Evolutionary conservation across 2,113 vertebrate genomes (phyloP).

Genomic region (Nannobrachium achirus): DNA sequence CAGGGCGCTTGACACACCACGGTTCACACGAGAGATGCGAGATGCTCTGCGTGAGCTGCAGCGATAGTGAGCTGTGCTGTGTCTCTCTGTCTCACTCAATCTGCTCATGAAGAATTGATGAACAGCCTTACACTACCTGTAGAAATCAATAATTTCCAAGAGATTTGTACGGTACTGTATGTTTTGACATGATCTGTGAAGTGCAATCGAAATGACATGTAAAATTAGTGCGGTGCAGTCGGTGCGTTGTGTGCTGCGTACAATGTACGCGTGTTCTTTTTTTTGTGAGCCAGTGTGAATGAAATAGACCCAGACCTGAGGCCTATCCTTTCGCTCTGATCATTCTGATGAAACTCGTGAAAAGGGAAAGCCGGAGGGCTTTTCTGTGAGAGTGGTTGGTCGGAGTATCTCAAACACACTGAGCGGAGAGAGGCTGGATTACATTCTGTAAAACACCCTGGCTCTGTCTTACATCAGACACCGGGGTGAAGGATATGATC

Average conservation of each 20-base stretch:
- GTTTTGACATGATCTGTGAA: constrained; percentile 61
- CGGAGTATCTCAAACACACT: constrained; percentile 61
- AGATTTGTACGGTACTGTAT: constrained; percentile 51
- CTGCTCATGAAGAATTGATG: constrained; percentile 69
- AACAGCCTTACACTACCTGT: constrained; percentile 56
- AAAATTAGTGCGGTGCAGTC: constrained; percentile 46
- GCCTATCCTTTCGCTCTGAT: constrained; percentile 73
- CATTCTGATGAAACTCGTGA: constrained; percentile 73
- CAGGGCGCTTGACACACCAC: constrained; percentile 26
- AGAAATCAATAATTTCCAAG: constrained; percentile 68
- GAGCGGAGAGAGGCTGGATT: constrained; percentile 50
- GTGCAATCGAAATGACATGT: constrained; percentile 61
- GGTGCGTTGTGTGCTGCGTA: constrained; percentile 27
- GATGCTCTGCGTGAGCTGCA: not conserved
- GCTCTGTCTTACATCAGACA: constrained; percentile 71
- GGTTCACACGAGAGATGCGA: constrained; percentile 31
- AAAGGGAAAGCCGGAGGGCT: constrained; percentile 74
- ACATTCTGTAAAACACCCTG: constrained; percentile 53
- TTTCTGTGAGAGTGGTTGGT: constrained; percentile 68
- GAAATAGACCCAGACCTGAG: constrained; percentile 64
- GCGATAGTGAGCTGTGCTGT: constrained; percentile 2
- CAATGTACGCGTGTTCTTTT: not conserved
- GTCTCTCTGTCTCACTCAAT: constrained; percentile 17
- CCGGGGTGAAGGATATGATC: constrained; percentile 66
- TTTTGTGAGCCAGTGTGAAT: constrained; percentile 56